Conservation (phyloP, 2,888 invertebrate genomes). For the Leptura quadrifasciata region DNA sequence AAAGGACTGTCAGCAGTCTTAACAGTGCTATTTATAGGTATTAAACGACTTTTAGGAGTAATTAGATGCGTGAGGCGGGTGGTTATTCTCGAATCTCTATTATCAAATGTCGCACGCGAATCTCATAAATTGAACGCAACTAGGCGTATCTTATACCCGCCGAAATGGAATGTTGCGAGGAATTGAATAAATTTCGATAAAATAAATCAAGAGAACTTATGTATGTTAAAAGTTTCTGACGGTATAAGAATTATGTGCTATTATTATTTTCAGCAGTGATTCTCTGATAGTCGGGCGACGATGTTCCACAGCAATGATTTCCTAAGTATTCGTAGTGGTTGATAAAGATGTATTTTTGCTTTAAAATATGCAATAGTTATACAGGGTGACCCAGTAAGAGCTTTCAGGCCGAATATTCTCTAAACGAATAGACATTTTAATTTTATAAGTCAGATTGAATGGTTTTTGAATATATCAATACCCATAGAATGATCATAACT, state of each 20-base stretch:
- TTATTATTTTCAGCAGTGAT: background rate
- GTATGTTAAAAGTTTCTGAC: constrained; percentile 12
- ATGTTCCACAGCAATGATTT: background rate
- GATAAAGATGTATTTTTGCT: background rate
- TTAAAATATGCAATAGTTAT: too few species aligned
- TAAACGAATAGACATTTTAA: too few species aligned
- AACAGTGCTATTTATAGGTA: constrained; percentile 24
- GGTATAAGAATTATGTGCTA: background rate
- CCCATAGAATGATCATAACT: too few species aligned
- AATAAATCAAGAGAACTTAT: constrained; percentile 3
- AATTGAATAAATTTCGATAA: constrained; percentile 18
- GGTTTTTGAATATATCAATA: too few species aligned
- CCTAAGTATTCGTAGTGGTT: background rate
- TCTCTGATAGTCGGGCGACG: background rate
- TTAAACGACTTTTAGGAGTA: constrained; percentile 21
- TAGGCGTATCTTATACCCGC: constrained; percentile 32
- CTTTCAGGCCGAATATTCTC: too few species aligned
- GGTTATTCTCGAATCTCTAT: constrained; percentile 18
- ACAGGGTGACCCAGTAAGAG: too few species aligned
- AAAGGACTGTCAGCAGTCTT: background rate
- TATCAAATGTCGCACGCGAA: constrained; percentile 35
- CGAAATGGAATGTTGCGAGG: constrained; percentile 17
- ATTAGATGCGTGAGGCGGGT: constrained; percentile 37
- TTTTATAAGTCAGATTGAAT: too few species aligned
- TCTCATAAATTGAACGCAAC: constrained; percentile 36